A percentile compares a stretch with the other conserved stretches of the same genome.
phyloP scores from a whole-genome alignment of 2,113 vertebrate species.

The Lophotis ruficrista region DNA sequence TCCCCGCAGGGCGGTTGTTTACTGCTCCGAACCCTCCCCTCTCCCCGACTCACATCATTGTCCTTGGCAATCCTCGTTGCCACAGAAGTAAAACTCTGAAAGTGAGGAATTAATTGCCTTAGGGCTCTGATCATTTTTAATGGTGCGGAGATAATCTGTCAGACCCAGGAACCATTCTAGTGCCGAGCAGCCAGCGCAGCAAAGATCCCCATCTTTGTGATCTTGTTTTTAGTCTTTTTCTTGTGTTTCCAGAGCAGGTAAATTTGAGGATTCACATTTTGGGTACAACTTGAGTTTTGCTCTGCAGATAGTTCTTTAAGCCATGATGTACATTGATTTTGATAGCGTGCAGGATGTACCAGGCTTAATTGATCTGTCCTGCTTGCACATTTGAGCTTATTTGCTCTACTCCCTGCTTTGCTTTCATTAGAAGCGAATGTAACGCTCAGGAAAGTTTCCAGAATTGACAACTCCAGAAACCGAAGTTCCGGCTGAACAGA shows the following conservation, averaged over 20 bases:
- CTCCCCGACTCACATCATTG: not conserved
- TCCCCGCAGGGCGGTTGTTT: rapidly evolving
- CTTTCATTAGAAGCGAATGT: slow-evolving; percentile 17
- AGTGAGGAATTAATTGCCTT: slow-evolving; percentile 21
- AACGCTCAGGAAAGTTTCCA: not conserved
- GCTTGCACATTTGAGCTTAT: not conserved
- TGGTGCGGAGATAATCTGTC: not conserved
- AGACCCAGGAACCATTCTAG: not conserved
- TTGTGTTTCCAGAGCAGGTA: not conserved
- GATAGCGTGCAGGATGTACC: not conserved
- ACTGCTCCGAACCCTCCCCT: not conserved
- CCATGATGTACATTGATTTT: not conserved
- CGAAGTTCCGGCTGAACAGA: slow-evolving; percentile 1
- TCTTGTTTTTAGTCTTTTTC: not conserved
- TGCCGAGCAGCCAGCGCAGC: not conserved
- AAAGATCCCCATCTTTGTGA: not conserved
- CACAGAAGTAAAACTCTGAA: not conserved
- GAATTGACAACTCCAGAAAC: slow-evolving; percentile 8
- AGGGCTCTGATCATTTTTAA: slow-evolving; percentile 4
- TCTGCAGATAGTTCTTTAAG: not conserved
- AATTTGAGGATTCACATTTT: not conserved
- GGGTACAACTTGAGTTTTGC: not conserved
- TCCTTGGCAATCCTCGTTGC: not conserved
- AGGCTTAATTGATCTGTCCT: slow-evolving; percentile 24
- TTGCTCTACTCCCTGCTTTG: not conserved